Evolutionary conservation across 2,113 vertebrate genomes (phyloP).

Genomic region (Argyrosomus japonicus): DNA sequence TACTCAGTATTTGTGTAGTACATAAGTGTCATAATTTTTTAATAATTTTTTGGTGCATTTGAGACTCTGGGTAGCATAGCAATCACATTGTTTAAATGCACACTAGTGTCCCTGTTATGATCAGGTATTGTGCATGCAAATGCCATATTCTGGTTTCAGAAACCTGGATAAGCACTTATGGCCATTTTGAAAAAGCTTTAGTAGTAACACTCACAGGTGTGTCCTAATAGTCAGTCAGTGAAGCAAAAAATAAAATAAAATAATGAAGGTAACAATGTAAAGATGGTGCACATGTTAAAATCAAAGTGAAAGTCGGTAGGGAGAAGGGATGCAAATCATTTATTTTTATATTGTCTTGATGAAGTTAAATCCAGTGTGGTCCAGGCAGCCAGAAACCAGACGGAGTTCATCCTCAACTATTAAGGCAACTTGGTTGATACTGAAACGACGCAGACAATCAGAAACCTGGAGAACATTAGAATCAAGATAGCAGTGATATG

Average conservation of each 20-base stretch:
- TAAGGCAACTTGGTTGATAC: background rate
- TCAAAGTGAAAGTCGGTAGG: background rate
- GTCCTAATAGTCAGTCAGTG: background rate
- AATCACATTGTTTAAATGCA: background rate
- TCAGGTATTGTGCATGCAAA: background rate
- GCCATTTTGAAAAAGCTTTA: background rate
- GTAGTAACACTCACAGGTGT: background rate
- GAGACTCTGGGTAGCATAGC: background rate
- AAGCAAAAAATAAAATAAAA: background rate
- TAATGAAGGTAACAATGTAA: background rate
- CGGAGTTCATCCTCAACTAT: background rate
- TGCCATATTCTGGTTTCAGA: background rate
- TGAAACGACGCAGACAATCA: background rate
- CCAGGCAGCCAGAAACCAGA: background rate
- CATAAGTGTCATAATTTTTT: background rate
- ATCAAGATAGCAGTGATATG: background rate
- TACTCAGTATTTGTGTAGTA: too few relatives aligned
- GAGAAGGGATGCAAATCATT: background rate
- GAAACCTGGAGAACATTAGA: background rate
- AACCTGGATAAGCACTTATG: background rate
- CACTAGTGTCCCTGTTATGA: background rate
- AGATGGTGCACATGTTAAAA: background rate
- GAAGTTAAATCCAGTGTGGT: background rate
- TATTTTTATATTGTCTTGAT: background rate
- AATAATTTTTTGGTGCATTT: background rate